Percentiles rank a stretch among this genome's conserved stretches.
phyloP scores from a whole-genome alignment of 1,140 invertebrate genomes.

The Atta texana region DNA sequence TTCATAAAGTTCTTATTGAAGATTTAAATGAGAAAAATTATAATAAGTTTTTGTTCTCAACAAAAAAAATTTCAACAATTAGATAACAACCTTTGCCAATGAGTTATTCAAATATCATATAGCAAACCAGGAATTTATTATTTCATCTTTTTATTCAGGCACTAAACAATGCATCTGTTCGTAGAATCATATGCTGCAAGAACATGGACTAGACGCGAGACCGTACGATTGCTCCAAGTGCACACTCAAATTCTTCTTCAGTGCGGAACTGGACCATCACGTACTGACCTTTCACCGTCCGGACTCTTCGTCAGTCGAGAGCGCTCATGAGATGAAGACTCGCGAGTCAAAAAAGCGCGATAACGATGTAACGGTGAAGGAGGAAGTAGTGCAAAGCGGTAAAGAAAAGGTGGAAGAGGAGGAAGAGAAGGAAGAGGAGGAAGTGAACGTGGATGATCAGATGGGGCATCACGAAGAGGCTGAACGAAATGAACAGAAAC shows the following conservation, averaged over 20 bases:
- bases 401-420: constrained; percentile 49
- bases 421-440: constrained; percentile 61
- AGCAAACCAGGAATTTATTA: neutral
- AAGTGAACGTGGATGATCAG: constrained; percentile 72
- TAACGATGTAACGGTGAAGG: constrained; percentile 71
- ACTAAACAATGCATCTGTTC: constrained; percentile 22
- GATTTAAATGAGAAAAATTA: too few relatives aligned
- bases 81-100: too few relatives aligned
- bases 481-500: constrained; percentile 10
- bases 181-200: constrained; percentile 92
- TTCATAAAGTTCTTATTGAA: too few relatives aligned
- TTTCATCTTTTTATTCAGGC: neutral
- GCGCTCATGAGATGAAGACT: constrained; percentile 30
- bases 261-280: constrained; percentile 96
- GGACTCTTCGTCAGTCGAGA: neutral
- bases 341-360: constrained; percentile 28
- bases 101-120: too few relatives aligned
- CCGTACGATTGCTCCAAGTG: constrained; percentile 95
- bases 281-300: constrained; percentile 77
- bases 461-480: constrained; percentile 27
- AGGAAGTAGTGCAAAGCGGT: constrained; percentile 69
- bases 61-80: too few relatives aligned
- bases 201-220: constrained; percentile 92
- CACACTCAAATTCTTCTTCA: constrained; percentile 95
- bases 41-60: too few relatives aligned